Evolutionary conservation across 2,113 vertebrate genomes (phyloP), one percentile per base, ranked within the genome.

Genomic region (Pongo pygmaeus): DNA sequence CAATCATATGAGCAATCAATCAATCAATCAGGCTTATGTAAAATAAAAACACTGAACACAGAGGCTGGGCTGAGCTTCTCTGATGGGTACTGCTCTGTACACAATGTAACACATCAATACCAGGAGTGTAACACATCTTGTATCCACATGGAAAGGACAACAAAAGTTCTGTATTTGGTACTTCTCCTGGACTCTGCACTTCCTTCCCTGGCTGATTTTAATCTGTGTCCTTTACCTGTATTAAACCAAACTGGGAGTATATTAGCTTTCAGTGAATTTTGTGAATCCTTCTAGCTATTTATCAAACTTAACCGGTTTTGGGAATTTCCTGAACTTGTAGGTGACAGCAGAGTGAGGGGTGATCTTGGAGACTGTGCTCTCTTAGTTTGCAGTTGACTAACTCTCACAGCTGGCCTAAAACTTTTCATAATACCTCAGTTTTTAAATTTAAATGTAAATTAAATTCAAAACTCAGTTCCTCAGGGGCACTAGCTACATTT

Each of bases 401-500:
- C 12, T 70, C 67, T 80, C 23, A 35, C 46, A 55, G n/a, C 14
- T 89, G 22, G 23, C n/a, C 83, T 75, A 92, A 92, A 96, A 50
- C 40, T 48, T 52, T 67, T 8, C 6, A 57, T 22, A 61, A 14
- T n/a, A 52, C n/a, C 43, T 92, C 3, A 7, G 46, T 40, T 93
- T 46, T 46, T 46, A 46, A 46, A 46, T 46, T 46, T 46, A 46
- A 46, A 46, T 84, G n/a, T 67, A 84, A 93, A 74, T 50, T 89
- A 46, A 83, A 94, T 86, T 94, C 8, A 64, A 86, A 94, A 64
- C 50, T 89, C 92, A 83, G n/a, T 64, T 91, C 22, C 52, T 75
- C 23, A 40, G 79, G 5, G 81, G 48, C 13, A 70, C 79, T 72
- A 61, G n/a, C n/a, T 64, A 8, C 25, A 74, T 72, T 88, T 52